Evolutionary conservation across 1,140 invertebrate species (phyloP), one percentile per base, ranked within the genome.

Genomic region (Tribolium castaneum): DNA sequence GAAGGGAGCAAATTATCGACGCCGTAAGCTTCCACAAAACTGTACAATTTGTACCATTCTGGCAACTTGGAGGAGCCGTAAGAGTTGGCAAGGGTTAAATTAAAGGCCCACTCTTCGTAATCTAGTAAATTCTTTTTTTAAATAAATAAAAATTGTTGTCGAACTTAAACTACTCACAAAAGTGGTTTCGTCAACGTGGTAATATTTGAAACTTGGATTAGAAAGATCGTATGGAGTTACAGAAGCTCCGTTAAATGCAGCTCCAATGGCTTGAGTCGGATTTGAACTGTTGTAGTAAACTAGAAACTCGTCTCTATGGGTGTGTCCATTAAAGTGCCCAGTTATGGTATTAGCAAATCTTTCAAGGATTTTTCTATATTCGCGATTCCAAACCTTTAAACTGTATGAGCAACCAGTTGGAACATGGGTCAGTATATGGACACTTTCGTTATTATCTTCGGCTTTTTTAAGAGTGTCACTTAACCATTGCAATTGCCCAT

Each of bases 131-230:
- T 22, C 59, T 19, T 1, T 19, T 19, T 19, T 19, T 19, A 19
- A 19, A 19, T 19, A 19, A 19, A 19, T 19, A n/a, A n/a, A n/a
- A n/a, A n/a, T n/a, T n/a, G n/a, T n/a, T n/a, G n/a, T n/a, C n/a
- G n/a, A n/a, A n/a, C n/a, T n/a, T n/a, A n/a, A n/a, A n/a, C n/a
- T n/a, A n/a, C n/a, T n/a, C 87, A 93, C 92, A 77, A 87, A 92
- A 74, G 87, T 90, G 1, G 80, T 85, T 0, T 87, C 84, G 81
- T 95, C 91, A 0, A 95, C 87, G 2, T 89, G 87, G 81, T 94
- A 95, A 3, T 96, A 89, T 82, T 93, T 91, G 83, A 95, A 98
- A 72, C 95, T 95, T 5, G 95, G 92, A 87, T 97, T 97, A 71
- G 94, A 90, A 77, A 91, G 83, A 0, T 87, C 81, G 59, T 87